Evolutionary conservation across 2,888 invertebrate species (phyloP).

Genomic region (Hyposoter dolosus): DNA sequence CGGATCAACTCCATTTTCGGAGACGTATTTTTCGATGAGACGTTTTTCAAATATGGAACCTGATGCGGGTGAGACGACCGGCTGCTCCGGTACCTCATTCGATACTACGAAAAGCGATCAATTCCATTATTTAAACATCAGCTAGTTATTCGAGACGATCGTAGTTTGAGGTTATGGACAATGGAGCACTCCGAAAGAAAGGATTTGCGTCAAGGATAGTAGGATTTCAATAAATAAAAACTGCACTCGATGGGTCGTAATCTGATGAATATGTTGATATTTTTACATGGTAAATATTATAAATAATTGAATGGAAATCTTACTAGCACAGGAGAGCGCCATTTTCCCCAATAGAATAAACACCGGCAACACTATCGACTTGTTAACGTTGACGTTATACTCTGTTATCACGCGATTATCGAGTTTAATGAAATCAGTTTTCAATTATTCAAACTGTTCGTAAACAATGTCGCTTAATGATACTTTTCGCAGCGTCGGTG

Average conservation of each 20-base stretch:
- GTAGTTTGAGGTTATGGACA: conserved; percentile 63
- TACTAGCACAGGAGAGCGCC: conserved; percentile 90
- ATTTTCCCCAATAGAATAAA: conserved; percentile 82
- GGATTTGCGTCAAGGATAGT: background rate
- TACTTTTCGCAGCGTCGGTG: background rate
- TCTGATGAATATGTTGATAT: background rate
- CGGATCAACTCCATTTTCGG: conserved; percentile 98
- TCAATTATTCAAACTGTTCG: background rate
- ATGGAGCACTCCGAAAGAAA: conserved; percentile 8
- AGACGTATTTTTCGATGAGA: conserved; percentile 97
- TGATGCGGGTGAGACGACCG: conserved; percentile 98
- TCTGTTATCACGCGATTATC: background rate
- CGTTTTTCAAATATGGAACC: conserved; percentile 98
- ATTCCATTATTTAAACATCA: conserved; percentile 38
- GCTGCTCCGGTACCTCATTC: conserved; percentile 98
- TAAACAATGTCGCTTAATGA: background rate
- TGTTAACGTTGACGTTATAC: background rate
- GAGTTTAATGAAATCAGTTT: background rate
- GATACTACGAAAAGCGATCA: conserved; percentile 89
- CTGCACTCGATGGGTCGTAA: background rate
- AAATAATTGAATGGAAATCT: conserved; percentile 80
- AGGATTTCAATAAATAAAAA: conserved; percentile 22
- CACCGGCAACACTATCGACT: background rate
- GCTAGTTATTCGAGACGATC: background rate
- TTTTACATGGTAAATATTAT: background rate